These are phyloP conservation scores for Aphodius sticticus DNA, from an alignment of 2,888 invertebrate genomes.

Conservation along the genomic window DNA sequence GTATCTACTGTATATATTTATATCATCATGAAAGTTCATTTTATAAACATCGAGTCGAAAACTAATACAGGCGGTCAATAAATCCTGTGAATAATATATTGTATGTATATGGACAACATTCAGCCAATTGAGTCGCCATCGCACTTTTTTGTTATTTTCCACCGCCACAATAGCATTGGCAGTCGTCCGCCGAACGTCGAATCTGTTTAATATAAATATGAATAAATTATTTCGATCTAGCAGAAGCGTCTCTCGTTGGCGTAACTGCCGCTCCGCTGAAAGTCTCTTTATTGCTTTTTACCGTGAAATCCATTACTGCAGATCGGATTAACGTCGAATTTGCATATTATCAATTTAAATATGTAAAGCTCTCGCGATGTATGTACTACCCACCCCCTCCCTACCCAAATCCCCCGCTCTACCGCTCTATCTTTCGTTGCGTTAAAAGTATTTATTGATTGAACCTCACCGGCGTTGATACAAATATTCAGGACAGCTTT, in stretches of 20 bases:
- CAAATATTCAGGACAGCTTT: not conserved
- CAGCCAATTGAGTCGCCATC: not conserved
- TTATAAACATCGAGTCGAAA: not conserved
- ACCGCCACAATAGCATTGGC: not conserved
- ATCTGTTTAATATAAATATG: conserved; percentile 26
- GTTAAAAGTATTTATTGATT: conserved; percentile 4
- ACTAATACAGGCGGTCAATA: not conserved
- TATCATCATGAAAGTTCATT: no score
- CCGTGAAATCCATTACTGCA: conserved; percentile 48
- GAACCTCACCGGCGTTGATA: not conserved
- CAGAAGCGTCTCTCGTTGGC: conserved; percentile 16
- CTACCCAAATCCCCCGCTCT: not conserved
- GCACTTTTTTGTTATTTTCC: not conserved
- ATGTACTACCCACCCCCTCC: not conserved
- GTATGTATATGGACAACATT: not conserved
- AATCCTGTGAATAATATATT: not conserved
- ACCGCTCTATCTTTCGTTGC: not conserved
- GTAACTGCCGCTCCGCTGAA: conserved; percentile 22
- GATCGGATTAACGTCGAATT: conserved; percentile 49
- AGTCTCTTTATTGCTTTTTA: conserved; percentile 34
- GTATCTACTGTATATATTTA: no score
- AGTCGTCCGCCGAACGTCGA: conserved; percentile 12
- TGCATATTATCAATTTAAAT: conserved; percentile 51
- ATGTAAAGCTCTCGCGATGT: conserved; percentile 41
- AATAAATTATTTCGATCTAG: conserved; percentile 25